Evolutionary conservation across 2,797 vertebrate species (phyloP), one percentile per base, ranked within the genome.

Genomic region (Sebastes cheni): DNA sequence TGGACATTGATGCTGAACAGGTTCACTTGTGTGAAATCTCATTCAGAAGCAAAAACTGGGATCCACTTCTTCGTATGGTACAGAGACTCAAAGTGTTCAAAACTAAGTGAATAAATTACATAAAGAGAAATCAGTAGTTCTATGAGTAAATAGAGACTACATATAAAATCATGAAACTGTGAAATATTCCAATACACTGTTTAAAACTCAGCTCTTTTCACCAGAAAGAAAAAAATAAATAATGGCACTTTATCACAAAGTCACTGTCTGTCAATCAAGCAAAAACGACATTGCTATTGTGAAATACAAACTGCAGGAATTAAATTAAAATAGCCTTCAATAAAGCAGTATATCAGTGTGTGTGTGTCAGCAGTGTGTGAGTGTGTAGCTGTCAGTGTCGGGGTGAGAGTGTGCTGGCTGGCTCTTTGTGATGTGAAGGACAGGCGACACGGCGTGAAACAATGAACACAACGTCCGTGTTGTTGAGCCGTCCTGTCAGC

Each of bases 341-440:
- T 39, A 62, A 72, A 75, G 30, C 52, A 50, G 14, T 50, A 14
- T 8, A 32, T 79, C 25, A 32, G 16, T 56, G 7, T 27, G 60
- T 16, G 50, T 16, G 20, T 74, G 22, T 25, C 23, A 18, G 11
- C 10, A 13, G 4, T 14, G 23, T 67, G 46, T 20, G 52, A 13
- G 20, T 77, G 50, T 30, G 61, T 46, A 9, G 54, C 50, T 73
- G 73, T 72, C 42, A 27, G 36, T n/a, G 8, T 42, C 3, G 5
- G 27, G 16, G 69, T 27, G 50, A 29, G 77, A 13, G 54, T n/a
- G n/a, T 16, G 60, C 29, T 39, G 62, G 68, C 69, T 46, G 30
- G 23, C 29, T 83, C 77, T 83, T 74, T 86, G 75, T 83, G 67
- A 88, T 76, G 71, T 89, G 87, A 88, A 88, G 85, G 86, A 87